These are phyloP conservation scores for Nomada ferruginata DNA, from an alignment of 2,888 invertebrate species.

Conservation along the genomic window DNA sequence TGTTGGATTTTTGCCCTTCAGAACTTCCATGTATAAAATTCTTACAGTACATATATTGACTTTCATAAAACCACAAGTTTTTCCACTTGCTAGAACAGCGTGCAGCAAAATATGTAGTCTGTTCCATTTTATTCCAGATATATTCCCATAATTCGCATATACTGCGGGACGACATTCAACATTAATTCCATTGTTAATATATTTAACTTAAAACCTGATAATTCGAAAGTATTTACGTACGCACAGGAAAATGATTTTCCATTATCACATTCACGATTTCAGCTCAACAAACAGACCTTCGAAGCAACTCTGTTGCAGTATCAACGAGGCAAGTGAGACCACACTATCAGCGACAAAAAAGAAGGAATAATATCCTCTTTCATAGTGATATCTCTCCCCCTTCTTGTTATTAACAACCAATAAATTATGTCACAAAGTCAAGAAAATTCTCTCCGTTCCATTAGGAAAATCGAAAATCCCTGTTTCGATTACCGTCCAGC, in stretches of 20 bases:
- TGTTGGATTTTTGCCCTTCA: background rate
- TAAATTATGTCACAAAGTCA: constrained; percentile 11
- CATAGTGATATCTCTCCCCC: constrained; percentile 25
- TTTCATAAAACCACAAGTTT: too few species aligned
- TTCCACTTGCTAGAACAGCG: too few species aligned
- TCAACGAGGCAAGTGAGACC: constrained; percentile 1
- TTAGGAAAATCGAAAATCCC: too few species aligned
- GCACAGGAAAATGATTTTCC: too few species aligned
- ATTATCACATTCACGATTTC: background rate
- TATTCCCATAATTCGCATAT: too few species aligned
- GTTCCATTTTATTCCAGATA: too few species aligned
- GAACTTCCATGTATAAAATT: background rate
- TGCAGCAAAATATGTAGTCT: too few species aligned
- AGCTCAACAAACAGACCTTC: background rate
- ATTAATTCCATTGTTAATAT: too few species aligned
- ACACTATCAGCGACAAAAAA: constrained; percentile 29
- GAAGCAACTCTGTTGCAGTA: background rate
- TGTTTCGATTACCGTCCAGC: background rate
- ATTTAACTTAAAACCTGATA: too few species aligned
- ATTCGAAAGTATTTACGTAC: too few species aligned
- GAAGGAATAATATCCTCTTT: constrained; percentile 49
- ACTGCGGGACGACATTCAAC: too few species aligned
- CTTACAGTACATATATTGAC: too few species aligned
- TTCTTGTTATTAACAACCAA: constrained; percentile 2
- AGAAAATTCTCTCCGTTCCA: constrained; percentile 5